These are phyloP conservation scores for Trididemnum clinides DNA, from an alignment of 23 tunicate genomes.

Conservation along the genomic window DNA sequence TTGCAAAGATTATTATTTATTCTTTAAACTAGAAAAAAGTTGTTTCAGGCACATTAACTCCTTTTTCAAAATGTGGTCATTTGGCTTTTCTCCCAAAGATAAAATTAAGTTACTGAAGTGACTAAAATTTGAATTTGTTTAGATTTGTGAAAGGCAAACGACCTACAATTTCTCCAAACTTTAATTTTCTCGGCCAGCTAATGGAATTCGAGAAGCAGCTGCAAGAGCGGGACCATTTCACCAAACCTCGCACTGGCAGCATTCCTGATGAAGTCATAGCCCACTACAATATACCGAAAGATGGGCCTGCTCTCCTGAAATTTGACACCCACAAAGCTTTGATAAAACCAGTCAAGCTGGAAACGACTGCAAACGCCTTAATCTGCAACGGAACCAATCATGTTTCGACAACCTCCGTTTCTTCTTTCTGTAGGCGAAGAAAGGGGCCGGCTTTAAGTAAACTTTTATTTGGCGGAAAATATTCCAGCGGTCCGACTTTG, in stretches of 20 bases:
- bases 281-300: not conserved
- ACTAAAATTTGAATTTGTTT: not conserved
- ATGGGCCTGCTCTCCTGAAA: too few species aligned
- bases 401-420: constrained; percentile 31
- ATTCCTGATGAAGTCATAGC: not conserved
- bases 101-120: too few species aligned
- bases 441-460: constrained; percentile 59
- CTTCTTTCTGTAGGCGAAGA: constrained; percentile 79
- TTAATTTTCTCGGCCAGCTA: constrained; percentile 94
- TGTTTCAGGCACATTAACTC: too few species aligned
- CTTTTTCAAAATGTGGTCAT: too few species aligned
- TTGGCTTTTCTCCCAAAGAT: too few species aligned
- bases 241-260: constrained; percentile 49
- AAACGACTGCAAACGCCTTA: too few species aligned
- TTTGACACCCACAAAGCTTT: too few species aligned
- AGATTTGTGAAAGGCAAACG: constrained; percentile 94
- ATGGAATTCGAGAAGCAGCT: constrained; percentile 77
- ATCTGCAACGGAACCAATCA: too few species aligned
- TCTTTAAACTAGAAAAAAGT: too few species aligned
- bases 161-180: constrained; percentile 95
- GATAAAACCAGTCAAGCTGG: too few species aligned
- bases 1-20: too few species aligned
- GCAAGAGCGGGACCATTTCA: constrained; percentile 42
- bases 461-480: not conserved
- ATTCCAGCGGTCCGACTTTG: not conserved